Base-by-base conservation (phyloP, 2,888 invertebrate genomes). In the Imbricaverruca yamaguchii region DNA sequence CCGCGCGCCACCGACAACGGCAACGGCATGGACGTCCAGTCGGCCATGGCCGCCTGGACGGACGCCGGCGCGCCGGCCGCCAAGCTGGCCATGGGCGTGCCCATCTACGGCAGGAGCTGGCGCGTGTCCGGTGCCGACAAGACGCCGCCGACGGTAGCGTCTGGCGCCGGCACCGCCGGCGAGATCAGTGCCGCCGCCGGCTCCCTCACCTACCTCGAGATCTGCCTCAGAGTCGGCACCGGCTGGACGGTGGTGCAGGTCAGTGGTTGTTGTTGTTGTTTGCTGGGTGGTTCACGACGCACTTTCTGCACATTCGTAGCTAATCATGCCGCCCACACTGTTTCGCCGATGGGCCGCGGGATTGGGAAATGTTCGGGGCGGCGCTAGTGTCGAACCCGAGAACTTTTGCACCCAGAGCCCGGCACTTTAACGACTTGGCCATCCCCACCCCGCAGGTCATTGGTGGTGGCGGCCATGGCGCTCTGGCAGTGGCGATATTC, bases 201-300 rank as follows among this genome's bases (percentile, higher is more conserved):
- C n/a, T 80, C 56, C 4, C 67, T 82, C 63, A 61, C 74, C 74
- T 82, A 80, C 56, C 80, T 61, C 23, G 82, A 82, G 74, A 82
- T 82, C 80, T 82, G 82, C 59, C 55, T 80, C 25, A 82, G 53
- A 21, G 80, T 82, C 53, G 57, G n/a, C 23, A 61, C 57, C 53
- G 83, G 83, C 56, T 84, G 56, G 83, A 82, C 81, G 57, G 69
- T 39, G 67, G 57, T 39, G 23, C 79, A 81, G 25, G 61, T 61
- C 15, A 61, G 61, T 15, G 0, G 13, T n/a, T n/a, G n/a, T n/a
- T n/a, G n/a, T n/a, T n/a, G n/a, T n/a, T n/a, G n/a, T n/a, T n/a
- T n/a, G n/a, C n/a, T n/a, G n/a, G n/a, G n/a, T n/a, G n/a, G n/a
- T n/a, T n/a, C n/a, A n/a, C n/a, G n/a, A n/a, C n/a, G n/a, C n/a